Conservation (phyloP, 2,888 invertebrate genomes). For the Polymixis lichenea region DNA sequence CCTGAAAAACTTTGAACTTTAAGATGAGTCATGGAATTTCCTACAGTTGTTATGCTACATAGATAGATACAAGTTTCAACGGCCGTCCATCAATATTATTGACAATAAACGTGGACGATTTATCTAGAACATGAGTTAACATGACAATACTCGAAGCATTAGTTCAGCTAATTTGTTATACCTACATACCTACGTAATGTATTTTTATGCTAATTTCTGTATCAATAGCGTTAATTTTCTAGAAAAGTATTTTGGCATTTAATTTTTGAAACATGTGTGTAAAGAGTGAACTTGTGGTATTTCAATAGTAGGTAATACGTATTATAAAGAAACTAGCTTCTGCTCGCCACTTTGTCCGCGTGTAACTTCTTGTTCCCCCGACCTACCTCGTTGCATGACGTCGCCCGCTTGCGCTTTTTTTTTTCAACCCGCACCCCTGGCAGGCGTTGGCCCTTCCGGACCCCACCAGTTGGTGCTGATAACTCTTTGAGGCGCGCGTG, state of each 20-base stretch:
- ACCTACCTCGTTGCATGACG: too few species aligned
- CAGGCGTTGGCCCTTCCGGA: too few species aligned
- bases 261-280: neutral
- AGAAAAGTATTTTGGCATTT: slow-evolving; percentile 2
- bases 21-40: neutral
- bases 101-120: slow-evolving; percentile 31
- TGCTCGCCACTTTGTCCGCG: too few species aligned
- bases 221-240: neutral
- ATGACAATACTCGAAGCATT: slow-evolving; percentile 38
- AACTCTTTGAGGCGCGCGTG: too few species aligned
- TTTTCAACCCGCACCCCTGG: too few species aligned
- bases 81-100: slow-evolving; percentile 21
- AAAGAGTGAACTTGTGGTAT: neutral
- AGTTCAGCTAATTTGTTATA: slow-evolving; percentile 28
- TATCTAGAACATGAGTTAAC: slow-evolving; percentile 12
- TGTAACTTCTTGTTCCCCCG: too few species aligned
- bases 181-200: neutral
- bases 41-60: neutral
- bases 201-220: slow-evolving; percentile 11
- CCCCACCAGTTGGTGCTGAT: too few species aligned
- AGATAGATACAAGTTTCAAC: neutral
- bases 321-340: neutral
- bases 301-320: neutral
- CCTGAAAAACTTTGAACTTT: neutral
- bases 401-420: too few species aligned